Base-by-base conservation (phyloP, 1,140 invertebrate genomes). In the Halesus radiatus region DNA sequence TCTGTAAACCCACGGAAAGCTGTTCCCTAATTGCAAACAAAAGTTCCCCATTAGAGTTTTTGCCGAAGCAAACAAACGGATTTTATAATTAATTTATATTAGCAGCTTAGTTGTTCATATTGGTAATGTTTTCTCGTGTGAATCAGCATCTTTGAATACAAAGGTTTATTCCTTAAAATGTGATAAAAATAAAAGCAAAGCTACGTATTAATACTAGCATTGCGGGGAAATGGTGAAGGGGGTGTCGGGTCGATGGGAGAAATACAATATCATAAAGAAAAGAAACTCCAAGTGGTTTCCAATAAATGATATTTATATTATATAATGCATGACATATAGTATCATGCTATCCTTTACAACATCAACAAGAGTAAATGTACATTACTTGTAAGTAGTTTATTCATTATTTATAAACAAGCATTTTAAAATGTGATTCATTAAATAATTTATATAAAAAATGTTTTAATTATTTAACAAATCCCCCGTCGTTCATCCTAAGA, bases 401-500 rank as follows among this genome's bases (percentile, higher is more conserved):
- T 62, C 72, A 80, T 78, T 78, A 68, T 52, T 73, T 82, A 80
- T 74, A 62, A 72, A 76, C 56, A 81, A 82, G 74, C 68, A 82
- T 70, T 82, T 53, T 76, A 29, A 75, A 64, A 64, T 76, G 70
- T 81, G 80, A 77, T 74, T 66, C 52, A 80, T 73, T 72, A 26
- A 70, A 78, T 60, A 74, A 79, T 62, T 79, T 79, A 79, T 79
- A 72, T 73, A 70, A 79, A 79, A 79, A 73, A 79, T 29, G 32
- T 56, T 45, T 75, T 15, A 50, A 64, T 60, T 74, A 74, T 79
- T 79, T 66, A 70, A 70, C 68, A 60, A 10, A 8, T 10, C 37
- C 68, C 62, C 56, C 53, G n/a, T 26, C n/a, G n/a, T 26, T 7
- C 22, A 18, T 58, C 22, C 54, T 75, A 32, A 75, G n/a, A 56